Conservation (phyloP, 2,888 invertebrate genomes). For the Eupithecia exiguata region DNA sequence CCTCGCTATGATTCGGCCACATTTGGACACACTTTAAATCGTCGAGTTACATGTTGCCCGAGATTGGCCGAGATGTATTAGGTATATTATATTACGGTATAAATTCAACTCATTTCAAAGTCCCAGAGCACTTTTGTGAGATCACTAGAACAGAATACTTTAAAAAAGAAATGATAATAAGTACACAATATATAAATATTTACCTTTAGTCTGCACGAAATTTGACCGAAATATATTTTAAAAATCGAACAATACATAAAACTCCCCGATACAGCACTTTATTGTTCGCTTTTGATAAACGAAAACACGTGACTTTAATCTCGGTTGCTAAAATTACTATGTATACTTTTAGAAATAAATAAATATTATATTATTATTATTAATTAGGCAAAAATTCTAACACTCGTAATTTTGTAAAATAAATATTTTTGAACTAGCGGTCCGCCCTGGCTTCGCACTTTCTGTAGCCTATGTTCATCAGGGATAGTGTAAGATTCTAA, state of each 20-base stretch:
- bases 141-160: too few relatives aligned
- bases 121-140: neutral
- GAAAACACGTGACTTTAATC: neutral
- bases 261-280: neutral
- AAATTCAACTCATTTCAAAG: neutral
- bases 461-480: too few relatives aligned
- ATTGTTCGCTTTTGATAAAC: neutral
- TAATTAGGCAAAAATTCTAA: too few relatives aligned
- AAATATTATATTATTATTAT: too few relatives aligned
- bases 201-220: neutral
- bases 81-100: neutral
- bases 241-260: neutral
- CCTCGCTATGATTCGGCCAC: neutral
- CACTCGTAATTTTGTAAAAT: slow-evolving; percentile 11
- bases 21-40: neutral
- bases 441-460: too few relatives aligned
- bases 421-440: too few relatives aligned
- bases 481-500: too few relatives aligned
- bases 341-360: too few relatives aligned
- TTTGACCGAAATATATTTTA: neutral
- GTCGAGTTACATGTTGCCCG: neutral
- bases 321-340: neutral
- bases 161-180: too few relatives aligned
- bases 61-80: neutral
- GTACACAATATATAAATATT: neutral